A percentile compares a stretch with the other conserved stretches of the same genome.
Evolutionary conservation across 2,797 vertebrate genomes (phyloP).

Genomic region (Myripristis murdjan): DNA sequence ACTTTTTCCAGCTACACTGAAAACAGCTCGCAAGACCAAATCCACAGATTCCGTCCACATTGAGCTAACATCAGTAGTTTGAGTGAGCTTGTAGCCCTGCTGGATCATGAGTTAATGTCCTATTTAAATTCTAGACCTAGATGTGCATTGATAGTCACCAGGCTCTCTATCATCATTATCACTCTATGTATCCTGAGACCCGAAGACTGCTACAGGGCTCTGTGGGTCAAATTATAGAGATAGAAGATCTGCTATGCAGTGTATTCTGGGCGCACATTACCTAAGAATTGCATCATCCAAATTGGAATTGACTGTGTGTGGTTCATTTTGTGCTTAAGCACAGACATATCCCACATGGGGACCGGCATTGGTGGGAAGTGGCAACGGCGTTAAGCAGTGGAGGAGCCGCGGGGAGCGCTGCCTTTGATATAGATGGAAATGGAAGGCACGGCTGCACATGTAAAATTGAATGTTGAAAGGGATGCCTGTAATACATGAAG

Average conservation of each 20-base stretch:
- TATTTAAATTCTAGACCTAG: conserved; percentile 51
- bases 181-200: conserved; percentile 30
- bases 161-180: conserved; percentile 42
- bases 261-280: conserved; percentile 62
- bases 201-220: conserved; percentile 32
- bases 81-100: not conserved
- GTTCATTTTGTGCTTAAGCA: conserved; percentile 61
- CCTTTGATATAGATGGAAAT: conserved; percentile 78
- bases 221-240: conserved; percentile 62
- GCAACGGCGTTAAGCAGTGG: conserved; percentile 57
- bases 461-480: conserved; percentile 79
- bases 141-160: conserved; percentile 38
- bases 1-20: conserved; percentile 34
- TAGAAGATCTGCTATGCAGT: conserved; percentile 49
- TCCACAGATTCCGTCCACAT: conserved; percentile 4
- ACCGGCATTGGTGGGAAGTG: conserved; percentile 64
- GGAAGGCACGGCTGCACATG: conserved; percentile 62
- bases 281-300: conserved; percentile 74
- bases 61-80: conserved; percentile 9
- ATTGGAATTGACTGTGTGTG: conserved; percentile 70
- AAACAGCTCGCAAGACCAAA: conserved; percentile 31
- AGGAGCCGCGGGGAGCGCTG: conserved; percentile 43
- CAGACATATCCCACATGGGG: conserved; percentile 52
- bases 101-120: conserved; percentile 42
- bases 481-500: conserved; percentile 64